These are phyloP conservation scores for Cyrtodaria siliqua DNA, from an alignment of 2,888 invertebrate genomes.

Conservation along the genomic window DNA sequence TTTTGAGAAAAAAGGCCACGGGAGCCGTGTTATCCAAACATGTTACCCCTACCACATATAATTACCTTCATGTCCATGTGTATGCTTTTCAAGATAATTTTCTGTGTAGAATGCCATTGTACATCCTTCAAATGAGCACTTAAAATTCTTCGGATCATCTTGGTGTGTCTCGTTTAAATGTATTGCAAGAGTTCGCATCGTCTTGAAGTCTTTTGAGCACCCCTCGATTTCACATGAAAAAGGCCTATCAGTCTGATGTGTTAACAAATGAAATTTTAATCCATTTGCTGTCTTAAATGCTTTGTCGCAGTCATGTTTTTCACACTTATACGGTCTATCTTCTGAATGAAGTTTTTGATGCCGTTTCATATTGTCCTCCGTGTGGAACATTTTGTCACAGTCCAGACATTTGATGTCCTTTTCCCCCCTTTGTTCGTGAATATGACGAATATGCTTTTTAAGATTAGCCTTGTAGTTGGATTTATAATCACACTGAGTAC, in stretches of 20 bases:
- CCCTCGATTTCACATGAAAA: slow-evolving; percentile 81
- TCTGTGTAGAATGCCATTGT: slow-evolving; percentile 83
- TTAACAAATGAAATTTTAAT: slow-evolving; percentile 77
- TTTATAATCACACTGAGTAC: slow-evolving; percentile 79
- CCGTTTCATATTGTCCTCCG: slow-evolving; percentile 79
- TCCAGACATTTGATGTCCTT: slow-evolving; percentile 66
- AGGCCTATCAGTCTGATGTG: slow-evolving; percentile 77
- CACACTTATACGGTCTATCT: slow-evolving; percentile 78
- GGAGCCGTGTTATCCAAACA: too few species aligned
- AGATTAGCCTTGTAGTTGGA: slow-evolving; percentile 82
- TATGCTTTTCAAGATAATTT: slow-evolving; percentile 83
- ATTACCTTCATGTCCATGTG: slow-evolving; percentile 84
- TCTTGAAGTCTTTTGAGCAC: slow-evolving; percentile 80
- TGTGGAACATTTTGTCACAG: slow-evolving; percentile 82
- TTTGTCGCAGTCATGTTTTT: slow-evolving; percentile 78
- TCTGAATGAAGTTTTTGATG: slow-evolving; percentile 80
- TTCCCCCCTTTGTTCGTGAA: slow-evolving; percentile 73
- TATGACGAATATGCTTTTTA: slow-evolving; percentile 80
- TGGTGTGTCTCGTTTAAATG: slow-evolving; percentile 82
- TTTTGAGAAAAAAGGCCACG: too few species aligned
- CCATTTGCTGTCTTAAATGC: slow-evolving; percentile 80
- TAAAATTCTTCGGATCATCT: slow-evolving; percentile 77
- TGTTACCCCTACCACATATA: neutral
- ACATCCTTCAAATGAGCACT: slow-evolving; percentile 82
- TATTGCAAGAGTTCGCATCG: slow-evolving; percentile 76